phyloP scores from a whole-genome alignment of 2,888 invertebrate species.

The Agrochola lychnidis region DNA sequence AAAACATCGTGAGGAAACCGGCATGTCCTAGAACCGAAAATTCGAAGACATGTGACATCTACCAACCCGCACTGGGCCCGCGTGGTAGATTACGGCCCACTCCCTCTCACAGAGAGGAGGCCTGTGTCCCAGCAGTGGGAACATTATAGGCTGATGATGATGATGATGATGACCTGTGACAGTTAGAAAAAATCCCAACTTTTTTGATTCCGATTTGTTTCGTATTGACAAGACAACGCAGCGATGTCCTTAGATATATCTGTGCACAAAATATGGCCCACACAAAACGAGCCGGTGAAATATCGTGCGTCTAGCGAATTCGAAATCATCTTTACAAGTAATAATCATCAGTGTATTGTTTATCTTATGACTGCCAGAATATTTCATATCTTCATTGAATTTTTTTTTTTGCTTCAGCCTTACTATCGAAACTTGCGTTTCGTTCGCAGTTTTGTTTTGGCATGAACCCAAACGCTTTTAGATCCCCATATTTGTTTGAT shows the following conservation, averaged over 20 bases:
- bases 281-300: neutral
- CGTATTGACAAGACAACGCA: neutral
- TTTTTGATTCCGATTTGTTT: neutral
- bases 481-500: slow-evolving; percentile 57
- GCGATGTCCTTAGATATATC: neutral
- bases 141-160: no score
- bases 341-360: slow-evolving; percentile 6
- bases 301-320: neutral
- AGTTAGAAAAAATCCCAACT: no score
- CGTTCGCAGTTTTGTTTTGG: slow-evolving; percentile 47
- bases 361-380: slow-evolving; percentile 15
- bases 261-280: neutral
- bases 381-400: slow-evolving; percentile 9
- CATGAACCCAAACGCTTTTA: slow-evolving; percentile 55
- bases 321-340: slow-evolving; percentile 3
- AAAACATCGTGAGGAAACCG: no score
- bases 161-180: no score
- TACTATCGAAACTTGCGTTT: slow-evolving; percentile 1
- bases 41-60: no score
- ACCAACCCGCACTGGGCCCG: no score
- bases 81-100: no score
- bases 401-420: neutral
- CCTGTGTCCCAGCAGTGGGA: no score
- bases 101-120: no score
- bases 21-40: no score